Conservation (phyloP, 2,113 vertebrate species). For the Mesembrinibis cayennensis region DNA sequence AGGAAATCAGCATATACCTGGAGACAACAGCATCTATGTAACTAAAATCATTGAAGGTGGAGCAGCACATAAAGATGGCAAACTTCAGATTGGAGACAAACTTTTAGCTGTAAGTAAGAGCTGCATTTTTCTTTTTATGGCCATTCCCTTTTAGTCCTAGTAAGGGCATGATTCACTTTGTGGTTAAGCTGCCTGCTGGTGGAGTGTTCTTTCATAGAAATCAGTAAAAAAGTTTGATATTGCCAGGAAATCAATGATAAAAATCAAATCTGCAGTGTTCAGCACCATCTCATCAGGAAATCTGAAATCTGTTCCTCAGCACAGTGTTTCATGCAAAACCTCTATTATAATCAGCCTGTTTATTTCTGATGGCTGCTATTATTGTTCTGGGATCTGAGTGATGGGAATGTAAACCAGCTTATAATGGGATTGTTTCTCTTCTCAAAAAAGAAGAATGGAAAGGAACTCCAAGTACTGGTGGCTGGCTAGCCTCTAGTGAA, state of each 20-base stretch:
- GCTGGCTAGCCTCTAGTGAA: not conserved
- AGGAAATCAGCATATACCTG: conserved; percentile 98
- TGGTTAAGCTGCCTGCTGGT: not conserved
- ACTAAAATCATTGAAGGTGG: conserved; percentile 98
- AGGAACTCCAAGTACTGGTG: not conserved
- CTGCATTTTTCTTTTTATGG: not conserved
- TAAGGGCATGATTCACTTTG: not conserved
- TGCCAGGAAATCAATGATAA: not conserved
- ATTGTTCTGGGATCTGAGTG: not conserved
- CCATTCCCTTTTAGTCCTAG: not conserved
- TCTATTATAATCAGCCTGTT: not conserved
- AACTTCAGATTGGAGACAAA: conserved; percentile 97
- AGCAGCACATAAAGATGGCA: conserved; percentile 94
- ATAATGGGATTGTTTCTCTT: not conserved
- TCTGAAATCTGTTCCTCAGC: not conserved
- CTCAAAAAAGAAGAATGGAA: not conserved
- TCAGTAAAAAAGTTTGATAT: not conserved
- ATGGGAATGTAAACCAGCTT: not conserved
- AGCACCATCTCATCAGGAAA: not conserved
- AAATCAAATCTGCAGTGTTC: not conserved
- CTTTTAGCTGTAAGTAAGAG: conserved; percentile 88
- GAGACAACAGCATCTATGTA: conserved; percentile 98
- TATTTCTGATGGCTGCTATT: not conserved
- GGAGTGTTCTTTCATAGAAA: not conserved
- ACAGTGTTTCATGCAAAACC: not conserved